Evolutionary conservation across 2,888 invertebrate species (phyloP).

Genomic region (Drosophila bunnanda): DNA sequence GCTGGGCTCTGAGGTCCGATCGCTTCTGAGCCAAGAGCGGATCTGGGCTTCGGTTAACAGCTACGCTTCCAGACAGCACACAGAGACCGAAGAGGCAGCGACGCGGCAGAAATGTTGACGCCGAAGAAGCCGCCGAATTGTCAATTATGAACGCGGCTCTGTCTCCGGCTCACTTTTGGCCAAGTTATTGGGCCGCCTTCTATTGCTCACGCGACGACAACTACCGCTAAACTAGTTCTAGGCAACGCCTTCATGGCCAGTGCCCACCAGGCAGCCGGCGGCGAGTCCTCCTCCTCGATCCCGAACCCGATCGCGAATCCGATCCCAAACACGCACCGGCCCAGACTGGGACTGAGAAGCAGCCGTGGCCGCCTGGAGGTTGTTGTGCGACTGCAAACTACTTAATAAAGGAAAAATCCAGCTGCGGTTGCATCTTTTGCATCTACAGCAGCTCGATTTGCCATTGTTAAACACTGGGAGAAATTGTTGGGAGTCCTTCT

Average conservation of each 20-base stretch:
- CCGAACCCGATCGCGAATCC: conserved; percentile 23
- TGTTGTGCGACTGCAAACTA: conserved; percentile 46
- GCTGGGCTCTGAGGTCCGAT: conserved; percentile 66
- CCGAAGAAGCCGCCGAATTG: conserved; percentile 51
- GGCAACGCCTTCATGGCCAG: conserved; percentile 38
- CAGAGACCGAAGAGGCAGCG: conserved; percentile 26
- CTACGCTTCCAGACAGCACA: conserved; percentile 49
- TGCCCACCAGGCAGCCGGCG: conserved; percentile 29
- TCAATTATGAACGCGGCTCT: conserved; percentile 65
- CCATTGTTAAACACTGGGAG: conserved; percentile 35
- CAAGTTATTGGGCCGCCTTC: conserved; percentile 55
- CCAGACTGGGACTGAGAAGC: conserved; percentile 27
- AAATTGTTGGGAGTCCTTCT: neutral
- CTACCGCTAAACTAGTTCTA: conserved; percentile 47
- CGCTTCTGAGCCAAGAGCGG: conserved; percentile 74
- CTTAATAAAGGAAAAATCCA: conserved; percentile 32
- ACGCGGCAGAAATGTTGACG: conserved; percentile 40
- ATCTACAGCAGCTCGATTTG: conserved; percentile 11
- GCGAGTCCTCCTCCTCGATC: conserved; percentile 16
- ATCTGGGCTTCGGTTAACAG: conserved; percentile 75
- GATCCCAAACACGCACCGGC: conserved; percentile 52
- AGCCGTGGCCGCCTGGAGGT: conserved; percentile 31
- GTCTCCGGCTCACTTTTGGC: conserved; percentile 44
- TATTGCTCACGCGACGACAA: conserved; percentile 42
- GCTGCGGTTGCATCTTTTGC: conserved; percentile 38